Percentiles rank a stretch among this genome's conserved stretches.
Evolutionary conservation across 2,113 vertebrate species (phyloP).

Genomic region (Octodon degus): DNA sequence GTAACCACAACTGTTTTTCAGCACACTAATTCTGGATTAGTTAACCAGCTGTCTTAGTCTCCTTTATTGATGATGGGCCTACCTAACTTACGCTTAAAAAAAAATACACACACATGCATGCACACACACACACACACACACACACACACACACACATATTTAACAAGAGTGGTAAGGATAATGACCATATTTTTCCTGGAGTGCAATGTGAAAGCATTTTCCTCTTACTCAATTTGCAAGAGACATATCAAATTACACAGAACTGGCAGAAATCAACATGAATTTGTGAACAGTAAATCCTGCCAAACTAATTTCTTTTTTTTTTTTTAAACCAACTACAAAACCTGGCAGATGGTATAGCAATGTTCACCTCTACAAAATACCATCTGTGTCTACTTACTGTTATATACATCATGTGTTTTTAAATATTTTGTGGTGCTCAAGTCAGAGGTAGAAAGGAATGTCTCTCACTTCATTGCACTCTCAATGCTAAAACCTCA

Average conservation of each 20-base stretch:
- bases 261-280: conserved; percentile 72
- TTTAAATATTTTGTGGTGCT: conserved; percentile 32
- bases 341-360: conserved; percentile 73
- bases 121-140: not conserved
- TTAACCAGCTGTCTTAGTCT: conserved; percentile 33
- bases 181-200: conserved; percentile 72
- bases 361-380: conserved; percentile 73
- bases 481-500: conserved; percentile 53
- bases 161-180: conserved; percentile 68
- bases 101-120: not conserved
- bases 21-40: conserved; percentile 44
- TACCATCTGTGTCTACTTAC: conserved; percentile 71
- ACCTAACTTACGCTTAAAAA: conserved; percentile 6
- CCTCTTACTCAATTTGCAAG: conserved; percentile 72
- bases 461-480: not conserved
- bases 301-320: conserved; percentile 74
- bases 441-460: conserved; percentile 51
- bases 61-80: not conserved
- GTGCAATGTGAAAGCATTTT: conserved; percentile 74
- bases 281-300: conserved; percentile 66
- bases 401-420: conserved; percentile 52
- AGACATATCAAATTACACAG: conserved; percentile 69
- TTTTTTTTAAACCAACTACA: conserved; percentile 44
- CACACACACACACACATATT: not conserved
- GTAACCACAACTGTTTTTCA: conserved; percentile 17